A percentile compares a stretch with the other conserved stretches of the same genome.
Conservation (phyloP, 30 jellyfish, hydroid and myxozoan species). For the Aurelia aurita complex sp. Pacific region DNA sequence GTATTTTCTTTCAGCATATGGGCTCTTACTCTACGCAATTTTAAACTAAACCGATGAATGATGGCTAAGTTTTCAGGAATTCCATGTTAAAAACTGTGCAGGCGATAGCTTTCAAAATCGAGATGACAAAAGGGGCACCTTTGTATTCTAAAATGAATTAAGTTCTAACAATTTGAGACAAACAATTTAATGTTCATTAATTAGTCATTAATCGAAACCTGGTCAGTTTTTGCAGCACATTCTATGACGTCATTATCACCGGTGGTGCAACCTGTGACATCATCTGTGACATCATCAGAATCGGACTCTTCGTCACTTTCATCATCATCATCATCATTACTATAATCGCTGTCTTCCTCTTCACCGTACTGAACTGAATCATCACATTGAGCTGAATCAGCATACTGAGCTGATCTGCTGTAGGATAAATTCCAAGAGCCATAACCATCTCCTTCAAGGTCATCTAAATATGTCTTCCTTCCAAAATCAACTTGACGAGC, state of each 20-base stretch:
- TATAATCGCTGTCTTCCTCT: conserved; percentile 64
- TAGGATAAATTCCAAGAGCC: background rate
- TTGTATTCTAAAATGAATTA: too few relatives aligned
- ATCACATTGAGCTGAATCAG: conserved; percentile 9
- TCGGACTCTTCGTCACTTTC: conserved; percentile 27
- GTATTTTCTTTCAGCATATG: too few relatives aligned
- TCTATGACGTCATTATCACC: conserved; percentile 15
- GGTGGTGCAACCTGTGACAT: background rate
- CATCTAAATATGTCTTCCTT: conserved; percentile 40
- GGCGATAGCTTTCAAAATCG: too few relatives aligned
- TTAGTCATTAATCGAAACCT: too few relatives aligned
- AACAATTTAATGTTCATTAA: too few relatives aligned
- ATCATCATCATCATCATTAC: conserved; percentile 58
- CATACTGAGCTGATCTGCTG: conserved; percentile 57
- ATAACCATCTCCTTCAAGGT: conserved; percentile 56
- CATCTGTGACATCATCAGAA: background rate
- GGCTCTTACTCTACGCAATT: too few relatives aligned
- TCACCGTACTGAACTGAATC: conserved; percentile 41
- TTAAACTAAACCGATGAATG: too few relatives aligned
- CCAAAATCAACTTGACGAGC: conserved; percentile 60
- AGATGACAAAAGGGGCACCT: too few relatives aligned
- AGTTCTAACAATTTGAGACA: too few relatives aligned
- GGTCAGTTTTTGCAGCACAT: background rate
- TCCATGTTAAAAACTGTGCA: too few relatives aligned
- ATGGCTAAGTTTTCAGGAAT: too few relatives aligned